A percentile compares a stretch with the other conserved stretches of the same genome.
Conservation (phyloP, 53 echinoderm and acorn worm species). For the Actinopyga echinites region DNA sequence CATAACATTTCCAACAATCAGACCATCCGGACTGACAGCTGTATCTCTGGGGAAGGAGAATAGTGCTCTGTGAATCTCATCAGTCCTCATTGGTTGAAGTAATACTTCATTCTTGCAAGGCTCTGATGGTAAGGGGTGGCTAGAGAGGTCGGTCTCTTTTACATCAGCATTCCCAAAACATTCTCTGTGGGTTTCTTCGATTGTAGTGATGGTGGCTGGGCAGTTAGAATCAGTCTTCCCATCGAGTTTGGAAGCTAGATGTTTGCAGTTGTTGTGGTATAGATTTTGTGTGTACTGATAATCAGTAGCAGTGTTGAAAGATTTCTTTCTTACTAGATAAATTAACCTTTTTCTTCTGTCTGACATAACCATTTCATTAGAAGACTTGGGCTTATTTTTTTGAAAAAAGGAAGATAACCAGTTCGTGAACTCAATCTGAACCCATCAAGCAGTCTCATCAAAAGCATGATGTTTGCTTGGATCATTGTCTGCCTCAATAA, state of each 20-base stretch:
- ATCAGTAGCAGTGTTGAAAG: background rate
- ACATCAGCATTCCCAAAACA: background rate
- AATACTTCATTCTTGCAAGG: background rate
- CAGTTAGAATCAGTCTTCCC: background rate
- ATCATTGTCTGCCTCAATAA: no score
- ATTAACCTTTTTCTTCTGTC: no score
- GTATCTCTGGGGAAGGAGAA: background rate
- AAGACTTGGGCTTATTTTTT: no score
- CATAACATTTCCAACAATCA: no score
- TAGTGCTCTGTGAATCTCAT: background rate
- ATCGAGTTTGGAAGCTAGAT: background rate
- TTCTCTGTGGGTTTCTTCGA: background rate
- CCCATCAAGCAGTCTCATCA: no score
- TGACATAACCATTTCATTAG: no score
- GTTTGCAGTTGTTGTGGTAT: background rate
- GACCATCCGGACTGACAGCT: background rate
- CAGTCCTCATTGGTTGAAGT: background rate
- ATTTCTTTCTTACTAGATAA: no score
- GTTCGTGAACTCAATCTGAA: no score
- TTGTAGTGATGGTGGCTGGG: background rate
- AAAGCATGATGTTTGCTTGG: no score
- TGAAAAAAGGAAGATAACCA: no score
- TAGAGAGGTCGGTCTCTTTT: background rate
- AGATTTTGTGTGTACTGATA: background rate
- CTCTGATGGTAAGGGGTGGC: background rate